Base-by-base conservation (phyloP, 2,113 vertebrate species). In the Leuciscus idus region DNA sequence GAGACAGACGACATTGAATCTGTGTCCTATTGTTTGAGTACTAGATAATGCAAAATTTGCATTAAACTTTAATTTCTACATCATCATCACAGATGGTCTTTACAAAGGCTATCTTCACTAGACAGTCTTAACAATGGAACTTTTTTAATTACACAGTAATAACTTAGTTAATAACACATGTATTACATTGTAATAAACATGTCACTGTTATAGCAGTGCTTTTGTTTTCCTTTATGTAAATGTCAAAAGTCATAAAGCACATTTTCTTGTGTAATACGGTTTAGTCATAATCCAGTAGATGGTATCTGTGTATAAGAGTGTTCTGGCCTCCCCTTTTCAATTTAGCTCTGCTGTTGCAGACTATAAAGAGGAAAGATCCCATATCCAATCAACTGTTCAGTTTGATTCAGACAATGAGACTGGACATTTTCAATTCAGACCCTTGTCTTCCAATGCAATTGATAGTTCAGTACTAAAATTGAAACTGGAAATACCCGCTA, bases 241-340 rank as follows among this genome's bases (percentile, higher is more conserved):
- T 23, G 19, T 13, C 6, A 57, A 57, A 57, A 57, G 55, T 57
- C 55, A 57, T 57, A 23, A 57, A 57, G 19, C 55, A 57, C 19
- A 57, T 57, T 61, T 6, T 30, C 10, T 61, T 30, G 55, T 19
- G 55, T 43, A 64, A 57, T 84, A 36, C 81, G 81, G 43, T 86
- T 72, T 81, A 48, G 48, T 62, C 55, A 23, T 48, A 7, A 50
- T 66, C 85, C 88, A 87, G 50, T 80, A 89, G 88, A 73, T 84
- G 81, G 82, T 80, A 81, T 61, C 33, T 84, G 36, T 84, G 85
- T 87, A 48, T 68, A 74, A 81, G 55, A 48, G 59, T 61, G 26
- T 50, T 15, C 6, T 81, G 33, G 13, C 55, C 52, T 75, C 30
- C 36, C 26, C 10, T 28, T 61, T 23, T 11, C 74, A 57, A 39